Conservation (phyloP, 2,888 invertebrate species). For the Lydus trimaculatus region DNA sequence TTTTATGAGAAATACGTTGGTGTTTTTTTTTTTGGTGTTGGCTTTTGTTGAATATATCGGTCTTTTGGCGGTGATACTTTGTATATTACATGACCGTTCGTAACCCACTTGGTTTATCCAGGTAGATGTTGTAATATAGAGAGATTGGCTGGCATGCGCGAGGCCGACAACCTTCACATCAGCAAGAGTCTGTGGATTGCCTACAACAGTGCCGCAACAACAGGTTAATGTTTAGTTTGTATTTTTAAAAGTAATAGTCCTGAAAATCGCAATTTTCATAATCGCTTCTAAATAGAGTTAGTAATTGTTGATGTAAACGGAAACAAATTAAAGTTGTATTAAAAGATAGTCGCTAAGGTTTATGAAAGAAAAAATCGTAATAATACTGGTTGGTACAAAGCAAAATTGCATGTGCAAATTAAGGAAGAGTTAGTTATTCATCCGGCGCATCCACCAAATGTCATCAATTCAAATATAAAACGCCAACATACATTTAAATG, state of each 20-base stretch:
- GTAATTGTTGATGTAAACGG: background rate
- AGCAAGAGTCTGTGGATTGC: slow-evolving; percentile 43
- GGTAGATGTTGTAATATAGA: slow-evolving; percentile 29
- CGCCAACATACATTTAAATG: no score
- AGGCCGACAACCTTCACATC: slow-evolving; percentile 39
- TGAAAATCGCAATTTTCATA: background rate
- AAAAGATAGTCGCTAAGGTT: background rate
- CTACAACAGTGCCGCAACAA: slow-evolving; percentile 44
- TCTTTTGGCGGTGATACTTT: slow-evolving; percentile 21
- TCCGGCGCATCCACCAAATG: slow-evolving; percentile 31
- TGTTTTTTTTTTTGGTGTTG: background rate
- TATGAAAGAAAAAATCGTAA: background rate
- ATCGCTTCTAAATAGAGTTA: no score
- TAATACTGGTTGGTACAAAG: no score
- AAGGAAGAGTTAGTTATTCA: background rate
- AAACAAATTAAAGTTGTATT: background rate
- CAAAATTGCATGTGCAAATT: background rate
- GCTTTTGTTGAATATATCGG: background rate
- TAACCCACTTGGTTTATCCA: slow-evolving; percentile 44
- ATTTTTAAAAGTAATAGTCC: background rate
- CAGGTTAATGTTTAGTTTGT: slow-evolving; percentile 43
- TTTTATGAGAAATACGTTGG: background rate
- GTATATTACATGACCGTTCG: slow-evolving; percentile 44
- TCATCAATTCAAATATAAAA: background rate
- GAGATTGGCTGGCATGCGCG: slow-evolving; percentile 39